Evolutionary conservation across 2,888 invertebrate species (phyloP).

Genomic region (Limenitis camilla): DNA sequence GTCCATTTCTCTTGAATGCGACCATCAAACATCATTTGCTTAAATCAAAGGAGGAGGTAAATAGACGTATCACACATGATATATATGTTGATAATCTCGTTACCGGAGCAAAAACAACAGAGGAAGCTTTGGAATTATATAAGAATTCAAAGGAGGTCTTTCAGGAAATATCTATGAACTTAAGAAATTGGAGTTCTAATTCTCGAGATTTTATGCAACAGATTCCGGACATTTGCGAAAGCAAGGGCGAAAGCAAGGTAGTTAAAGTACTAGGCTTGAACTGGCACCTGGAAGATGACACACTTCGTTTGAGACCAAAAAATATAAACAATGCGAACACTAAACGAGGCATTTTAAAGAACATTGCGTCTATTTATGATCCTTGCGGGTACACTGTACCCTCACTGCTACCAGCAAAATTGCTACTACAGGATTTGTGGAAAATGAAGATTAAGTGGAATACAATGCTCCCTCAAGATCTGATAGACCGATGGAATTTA

Average conservation of each 20-base stretch:
- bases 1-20: constrained; percentile 23
- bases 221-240: not conserved
- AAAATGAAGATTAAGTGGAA: constrained; percentile 14
- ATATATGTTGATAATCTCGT: constrained; percentile 15
- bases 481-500: not conserved
- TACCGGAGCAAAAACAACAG: not conserved
- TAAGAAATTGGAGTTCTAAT: constrained; percentile 12
- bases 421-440: constrained; percentile 14
- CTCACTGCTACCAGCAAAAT: constrained; percentile 6
- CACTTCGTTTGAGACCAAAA: constrained; percentile 1
- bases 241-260: too few relatives aligned
- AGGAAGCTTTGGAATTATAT: not conserved
- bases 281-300: not conserved
- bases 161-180: constrained; percentile 8
- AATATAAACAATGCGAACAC: not conserved
- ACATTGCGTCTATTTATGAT: constrained; percentile 8
- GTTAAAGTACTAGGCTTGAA: not conserved
- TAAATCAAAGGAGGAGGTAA: not conserved
- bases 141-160: constrained; percentile 1
- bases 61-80: not conserved
- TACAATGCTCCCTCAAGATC: not conserved
- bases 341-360: constrained; percentile 6
- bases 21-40: constrained; percentile 18
- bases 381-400: constrained; percentile 10
- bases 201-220: not conserved